Percentiles rank a stretch among this genome's conserved stretches.
phyloP scores from a whole-genome alignment of 2,113 vertebrate species.

The Actinemys pallida region DNA sequence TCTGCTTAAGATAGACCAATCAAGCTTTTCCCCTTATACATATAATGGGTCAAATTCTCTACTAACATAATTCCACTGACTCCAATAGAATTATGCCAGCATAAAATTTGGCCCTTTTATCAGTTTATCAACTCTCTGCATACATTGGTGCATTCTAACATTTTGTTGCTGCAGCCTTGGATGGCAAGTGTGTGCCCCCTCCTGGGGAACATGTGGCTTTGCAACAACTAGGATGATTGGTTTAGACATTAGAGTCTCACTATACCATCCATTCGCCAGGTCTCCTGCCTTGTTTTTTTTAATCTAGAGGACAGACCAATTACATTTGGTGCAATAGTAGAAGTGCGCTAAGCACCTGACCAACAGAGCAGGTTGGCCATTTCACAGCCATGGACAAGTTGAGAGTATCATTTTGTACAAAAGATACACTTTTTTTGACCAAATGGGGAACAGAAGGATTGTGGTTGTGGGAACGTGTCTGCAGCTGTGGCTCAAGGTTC shows the following conservation, averaged over 20 bases:
- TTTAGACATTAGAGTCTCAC: neutral
- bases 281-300: accelerated
- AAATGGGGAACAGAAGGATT: constrained; percentile 41
- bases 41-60: neutral
- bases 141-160: accelerated
- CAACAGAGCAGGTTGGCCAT: neutral
- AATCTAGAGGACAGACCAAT: accelerated
- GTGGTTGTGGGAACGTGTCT: constrained; percentile 61
- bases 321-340: accelerated
- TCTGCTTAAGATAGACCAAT: neutral
- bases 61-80: neutral
- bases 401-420: neutral
- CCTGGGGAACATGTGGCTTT: constrained; percentile 2
- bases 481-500: constrained; percentile 45
- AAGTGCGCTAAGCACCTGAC: neutral
- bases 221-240: neutral
- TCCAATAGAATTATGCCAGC: neutral
- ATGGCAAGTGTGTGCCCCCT: constrained; percentile 44
- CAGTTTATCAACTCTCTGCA: neutral
- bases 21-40: neutral
- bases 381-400: neutral
- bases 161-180: neutral
- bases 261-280: too few relatives aligned
- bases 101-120: neutral
- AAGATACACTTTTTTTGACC: neutral